Base-by-base conservation (phyloP, 2,888 invertebrate species). In the Troides aeacus region DNA sequence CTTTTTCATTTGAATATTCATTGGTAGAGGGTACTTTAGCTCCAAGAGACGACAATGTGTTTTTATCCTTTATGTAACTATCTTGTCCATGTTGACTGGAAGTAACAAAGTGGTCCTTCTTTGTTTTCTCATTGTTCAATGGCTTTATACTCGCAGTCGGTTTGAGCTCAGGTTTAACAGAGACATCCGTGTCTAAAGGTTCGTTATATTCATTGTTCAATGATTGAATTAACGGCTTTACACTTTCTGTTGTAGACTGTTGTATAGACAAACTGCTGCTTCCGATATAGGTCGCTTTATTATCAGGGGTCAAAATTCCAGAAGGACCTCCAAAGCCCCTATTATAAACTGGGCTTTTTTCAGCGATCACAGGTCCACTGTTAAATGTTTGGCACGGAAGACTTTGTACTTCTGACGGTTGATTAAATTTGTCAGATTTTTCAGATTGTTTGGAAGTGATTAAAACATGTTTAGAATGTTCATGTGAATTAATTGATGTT, bases 241-340 rank as follows among this genome's bases (percentile, higher is more conserved):
- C 53, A 53, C n/a, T 18, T 53, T 53, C 18, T 53, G 18, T 53
- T 53, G 53, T n/a, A 12, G n/a, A n/a, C n/a, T 53, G 53, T 18
- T 7, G 4, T 53, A 18, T 18, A 18, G n/a, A 8, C n/a, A 53
- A n/a, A 53, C 7, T 12, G n/a, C n/a, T 53, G 53, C 53, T 58
- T 8, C 42, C 70, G 66, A 30, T 63, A 57, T 53, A 61, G 53
- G 30, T 50, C 60, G 18, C 70, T 68, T 60, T 71, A 68, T 56
- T 72, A 60, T 72, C 58, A 24, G 71, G 73, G 42, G 61, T 71
- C 39, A 74, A 71, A 23, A 72, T 50, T 23, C 70, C 72, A 6
- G 73, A 68, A 64, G 74, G 72, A 24, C 81, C 87, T 24, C 85
- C 86, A 72, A 87, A 86, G 0, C 84, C 82, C 64, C 84, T 83